Conservation (phyloP, 2,797 vertebrate genomes). For the Agapornis canus region DNA sequence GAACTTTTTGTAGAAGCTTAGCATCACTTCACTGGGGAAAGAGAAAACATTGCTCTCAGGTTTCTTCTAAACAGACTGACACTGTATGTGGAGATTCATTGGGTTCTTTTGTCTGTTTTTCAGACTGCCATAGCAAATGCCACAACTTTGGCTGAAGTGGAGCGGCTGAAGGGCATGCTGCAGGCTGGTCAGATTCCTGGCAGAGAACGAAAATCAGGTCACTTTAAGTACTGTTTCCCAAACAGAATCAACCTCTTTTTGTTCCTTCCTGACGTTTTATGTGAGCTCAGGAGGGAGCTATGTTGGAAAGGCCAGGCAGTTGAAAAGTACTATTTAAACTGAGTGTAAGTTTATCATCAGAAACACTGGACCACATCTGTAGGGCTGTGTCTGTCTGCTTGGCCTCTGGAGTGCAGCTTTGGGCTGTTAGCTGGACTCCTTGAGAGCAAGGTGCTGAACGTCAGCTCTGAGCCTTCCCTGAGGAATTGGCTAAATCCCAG, state of each 20-base stretch:
- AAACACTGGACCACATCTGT: accelerated
- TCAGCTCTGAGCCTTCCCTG: accelerated
- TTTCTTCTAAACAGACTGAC: neutral
- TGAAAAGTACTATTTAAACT: neutral
- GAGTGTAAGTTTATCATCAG: accelerated
- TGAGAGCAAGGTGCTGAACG: neutral
- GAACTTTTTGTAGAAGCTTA: accelerated
- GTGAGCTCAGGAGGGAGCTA: neutral
- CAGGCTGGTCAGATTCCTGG: conserved; percentile 96
- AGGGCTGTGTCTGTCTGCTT: no score
- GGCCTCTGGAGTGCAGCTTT: accelerated
- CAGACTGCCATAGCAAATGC: conserved; percentile 94
- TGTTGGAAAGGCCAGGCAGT: accelerated
- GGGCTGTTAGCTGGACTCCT: neutral
- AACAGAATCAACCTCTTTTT: neutral
- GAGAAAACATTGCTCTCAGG: neutral
- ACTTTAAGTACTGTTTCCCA: neutral
- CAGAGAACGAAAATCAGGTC: conserved; percentile 82
- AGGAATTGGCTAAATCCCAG: accelerated
- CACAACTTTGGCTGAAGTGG: conserved; percentile 93
- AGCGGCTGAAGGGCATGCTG: conserved; percentile 91
- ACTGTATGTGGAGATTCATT: neutral
- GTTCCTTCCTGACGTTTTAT: accelerated
- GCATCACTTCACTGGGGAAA: neutral
- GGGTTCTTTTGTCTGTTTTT: neutral